phyloP scores from a whole-genome alignment of 1,140 invertebrate species.

The Teleogryllus occipitalis region DNA sequence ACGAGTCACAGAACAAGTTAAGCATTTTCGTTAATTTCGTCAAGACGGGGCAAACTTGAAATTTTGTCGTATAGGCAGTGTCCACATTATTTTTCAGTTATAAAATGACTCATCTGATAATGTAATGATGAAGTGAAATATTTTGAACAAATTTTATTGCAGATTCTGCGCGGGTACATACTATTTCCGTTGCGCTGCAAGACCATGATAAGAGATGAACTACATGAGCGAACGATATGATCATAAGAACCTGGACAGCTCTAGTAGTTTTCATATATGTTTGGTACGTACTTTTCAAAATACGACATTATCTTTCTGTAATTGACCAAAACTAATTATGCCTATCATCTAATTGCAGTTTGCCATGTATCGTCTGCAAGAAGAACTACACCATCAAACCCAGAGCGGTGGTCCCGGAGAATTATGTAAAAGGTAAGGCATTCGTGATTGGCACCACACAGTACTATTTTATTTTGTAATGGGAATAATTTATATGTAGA shows the following conservation, averaged over 20 bases:
- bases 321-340: not conserved
- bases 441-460: not conserved
- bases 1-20: too few species aligned
- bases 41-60: too few species aligned
- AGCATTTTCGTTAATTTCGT: too few species aligned
- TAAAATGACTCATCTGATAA: too few species aligned
- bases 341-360: constrained; percentile 33
- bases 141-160: too few species aligned
- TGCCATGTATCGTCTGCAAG: constrained; percentile 42
- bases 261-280: not conserved
- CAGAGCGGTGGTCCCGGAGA: constrained; percentile 53
- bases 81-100: too few species aligned
- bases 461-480: not conserved
- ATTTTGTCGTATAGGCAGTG: too few species aligned
- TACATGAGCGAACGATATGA: not conserved
- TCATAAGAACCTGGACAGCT: not conserved
- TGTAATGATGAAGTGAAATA: too few species aligned
- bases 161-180: too few species aligned
- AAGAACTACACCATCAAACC: constrained; percentile 54
- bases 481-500: too few species aligned
- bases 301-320: not conserved
- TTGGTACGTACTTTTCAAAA: not conserved
- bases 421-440: constrained; percentile 60
- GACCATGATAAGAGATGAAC: not conserved
- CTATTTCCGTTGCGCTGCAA: not conserved